phyloP scores from a whole-genome alignment of 1,140 invertebrate species.

The Elysia chlorotica region DNA sequence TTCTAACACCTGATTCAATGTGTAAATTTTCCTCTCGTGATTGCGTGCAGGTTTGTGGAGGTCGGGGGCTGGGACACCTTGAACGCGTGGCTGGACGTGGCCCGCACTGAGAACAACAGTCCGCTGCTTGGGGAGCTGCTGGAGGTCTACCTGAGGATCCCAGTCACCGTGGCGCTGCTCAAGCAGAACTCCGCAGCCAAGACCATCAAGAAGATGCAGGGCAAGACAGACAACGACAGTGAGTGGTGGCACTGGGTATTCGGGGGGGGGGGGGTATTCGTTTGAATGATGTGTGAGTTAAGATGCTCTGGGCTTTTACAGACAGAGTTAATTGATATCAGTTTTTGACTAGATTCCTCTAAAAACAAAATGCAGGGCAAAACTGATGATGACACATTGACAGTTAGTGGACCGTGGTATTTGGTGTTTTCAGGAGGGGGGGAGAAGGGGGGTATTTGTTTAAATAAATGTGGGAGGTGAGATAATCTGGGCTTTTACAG shows the following conservation, averaged over 20 bases:
- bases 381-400: too few species aligned
- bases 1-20: not conserved
- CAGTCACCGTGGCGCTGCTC: constrained; percentile 85
- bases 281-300: too few species aligned
- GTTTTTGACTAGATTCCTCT: too few species aligned
- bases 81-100: constrained; percentile 86
- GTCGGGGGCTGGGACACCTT: constrained; percentile 88
- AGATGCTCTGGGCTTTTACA: not conserved
- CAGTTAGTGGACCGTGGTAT: too few species aligned
- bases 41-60: constrained; percentile 75
- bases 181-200: constrained; percentile 91
- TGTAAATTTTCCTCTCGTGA: not conserved
- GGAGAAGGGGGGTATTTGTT: too few species aligned
- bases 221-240: constrained; percentile 81
- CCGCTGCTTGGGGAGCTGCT: constrained; percentile 84
- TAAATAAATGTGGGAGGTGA: too few species aligned
- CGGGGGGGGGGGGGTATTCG: too few species aligned
- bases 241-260: too few species aligned
- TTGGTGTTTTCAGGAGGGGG: too few species aligned
- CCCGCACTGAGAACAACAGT: constrained; percentile 81
- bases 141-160: constrained; percentile 80
- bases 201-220: constrained; percentile 85
- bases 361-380: too few species aligned
- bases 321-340: not conserved
- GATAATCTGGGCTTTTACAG: too few species aligned